A percentile compares a stretch with the other conserved stretches of the same genome.
Evolutionary conservation across 2,797 vertebrate species (phyloP).

Genomic region (Onychomys arenicola): DNA sequence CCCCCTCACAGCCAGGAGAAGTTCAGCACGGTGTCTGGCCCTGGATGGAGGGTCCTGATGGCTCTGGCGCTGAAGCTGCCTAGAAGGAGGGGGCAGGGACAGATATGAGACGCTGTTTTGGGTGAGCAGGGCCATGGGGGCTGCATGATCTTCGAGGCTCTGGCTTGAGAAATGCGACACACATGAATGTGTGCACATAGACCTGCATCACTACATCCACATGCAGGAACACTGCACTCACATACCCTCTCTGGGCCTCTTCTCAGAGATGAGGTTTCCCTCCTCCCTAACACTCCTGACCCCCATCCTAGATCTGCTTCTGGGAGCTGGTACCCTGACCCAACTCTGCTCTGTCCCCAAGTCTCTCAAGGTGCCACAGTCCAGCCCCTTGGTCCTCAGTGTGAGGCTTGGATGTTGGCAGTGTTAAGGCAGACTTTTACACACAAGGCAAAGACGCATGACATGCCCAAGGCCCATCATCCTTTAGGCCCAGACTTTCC

Average conservation of each 20-base stretch:
- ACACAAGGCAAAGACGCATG: neutral
- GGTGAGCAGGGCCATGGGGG: neutral
- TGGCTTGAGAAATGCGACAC: neutral
- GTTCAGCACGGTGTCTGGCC: neutral
- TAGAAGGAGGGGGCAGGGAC: neutral
- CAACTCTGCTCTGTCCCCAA: fast-evolving
- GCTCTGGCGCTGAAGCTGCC: neutral
- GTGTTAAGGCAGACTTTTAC: neutral
- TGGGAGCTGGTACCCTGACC: neutral
- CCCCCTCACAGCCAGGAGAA: neutral
- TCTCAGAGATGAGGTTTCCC: neutral
- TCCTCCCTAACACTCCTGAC: neutral
- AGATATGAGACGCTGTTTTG: fast-evolving
- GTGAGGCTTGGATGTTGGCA: neutral
- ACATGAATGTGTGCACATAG: neutral
- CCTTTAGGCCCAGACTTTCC: neutral
- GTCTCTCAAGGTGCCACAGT: neutral
- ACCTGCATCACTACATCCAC: too few species aligned
- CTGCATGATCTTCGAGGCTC: fast-evolving
- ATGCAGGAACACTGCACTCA: neutral
- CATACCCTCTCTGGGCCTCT: neutral
- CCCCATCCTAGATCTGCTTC: neutral
- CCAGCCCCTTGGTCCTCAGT: too few species aligned
- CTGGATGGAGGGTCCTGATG: neutral
- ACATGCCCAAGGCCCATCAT: neutral